Conservation (phyloP, 2,113 vertebrate genomes). For the Australoheros scitulus region DNA sequence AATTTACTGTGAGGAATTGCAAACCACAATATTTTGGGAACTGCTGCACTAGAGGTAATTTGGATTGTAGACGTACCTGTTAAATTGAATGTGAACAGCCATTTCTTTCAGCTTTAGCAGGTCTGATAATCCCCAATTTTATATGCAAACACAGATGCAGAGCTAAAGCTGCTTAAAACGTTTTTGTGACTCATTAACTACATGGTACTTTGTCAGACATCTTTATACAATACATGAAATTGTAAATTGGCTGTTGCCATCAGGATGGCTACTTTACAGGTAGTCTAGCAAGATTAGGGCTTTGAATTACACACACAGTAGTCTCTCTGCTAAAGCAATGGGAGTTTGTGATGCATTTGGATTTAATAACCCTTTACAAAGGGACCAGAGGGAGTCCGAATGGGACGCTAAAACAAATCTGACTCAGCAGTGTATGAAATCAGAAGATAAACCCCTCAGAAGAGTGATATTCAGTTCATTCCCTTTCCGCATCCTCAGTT, state of each 20-base stretch:
- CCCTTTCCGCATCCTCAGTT: constrained; percentile 23
- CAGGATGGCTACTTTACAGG: constrained; percentile 3
- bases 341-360: neutral
- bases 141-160: neutral
- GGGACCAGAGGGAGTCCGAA: neutral
- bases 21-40: neutral
- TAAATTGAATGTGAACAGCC: neutral
- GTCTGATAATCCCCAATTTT: neutral
- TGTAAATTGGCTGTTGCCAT: neutral
- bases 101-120: neutral
- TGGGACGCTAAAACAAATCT: constrained; percentile 31
- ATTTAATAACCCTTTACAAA: constrained; percentile 42
- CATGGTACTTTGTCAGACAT: neutral
- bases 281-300: neutral
- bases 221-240: neutral
- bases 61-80: neutral
- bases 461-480: constrained; percentile 28
- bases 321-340: constrained; percentile 19
- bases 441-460: constrained; percentile 27
- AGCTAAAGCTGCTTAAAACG: neutral
- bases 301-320: neutral
- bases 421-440: constrained; percentile 25
- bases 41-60: neutral
- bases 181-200: neutral
- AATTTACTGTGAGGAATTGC: neutral